A percentile compares a stretch with the other conserved stretches of the same genome.
Conservation (phyloP, 2,797 vertebrate genomes). For the Melanitta fusca region DNA sequence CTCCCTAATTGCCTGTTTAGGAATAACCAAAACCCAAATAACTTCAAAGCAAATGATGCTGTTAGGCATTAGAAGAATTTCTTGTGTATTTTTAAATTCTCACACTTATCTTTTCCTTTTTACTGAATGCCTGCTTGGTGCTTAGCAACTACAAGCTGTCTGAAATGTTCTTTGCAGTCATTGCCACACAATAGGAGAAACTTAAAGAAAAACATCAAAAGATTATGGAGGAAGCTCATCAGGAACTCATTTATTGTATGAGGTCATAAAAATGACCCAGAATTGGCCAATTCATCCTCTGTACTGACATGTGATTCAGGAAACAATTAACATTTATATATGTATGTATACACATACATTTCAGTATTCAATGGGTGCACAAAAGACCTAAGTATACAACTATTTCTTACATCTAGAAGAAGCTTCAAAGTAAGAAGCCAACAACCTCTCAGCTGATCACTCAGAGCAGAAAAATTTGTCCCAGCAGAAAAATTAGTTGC, state of each 20-base stretch:
- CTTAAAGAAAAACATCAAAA: constrained; percentile 22
- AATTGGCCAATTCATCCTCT: background rate
- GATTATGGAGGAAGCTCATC: constrained; percentile 13
- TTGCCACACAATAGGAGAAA: background rate
- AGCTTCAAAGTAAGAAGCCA: background rate
- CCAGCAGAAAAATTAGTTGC: background rate
- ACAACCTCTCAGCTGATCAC: background rate
- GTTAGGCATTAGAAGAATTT: constrained; percentile 56
- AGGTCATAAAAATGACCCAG: constrained; percentile 24
- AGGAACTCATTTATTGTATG: background rate
- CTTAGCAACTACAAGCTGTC: constrained; percentile 75
- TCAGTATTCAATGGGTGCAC: background rate
- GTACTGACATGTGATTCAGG: background rate
- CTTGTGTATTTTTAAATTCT: constrained; percentile 60
- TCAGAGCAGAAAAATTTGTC: background rate
- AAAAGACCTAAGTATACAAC: background rate
- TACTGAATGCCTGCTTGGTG: constrained; percentile 56
- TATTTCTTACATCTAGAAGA: background rate
- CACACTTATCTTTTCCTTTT: constrained; percentile 46
- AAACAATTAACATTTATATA: background rate
- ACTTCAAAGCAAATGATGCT: constrained; percentile 12
- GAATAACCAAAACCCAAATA: constrained; percentile 1
- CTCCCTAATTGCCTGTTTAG: background rate
- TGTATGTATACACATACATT: background rate
- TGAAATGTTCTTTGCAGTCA: constrained; percentile 18